A percentile compares a stretch with the other conserved stretches of the same genome.
Evolutionary conservation across 1,140 invertebrate genomes (phyloP).

Genomic region (Coptotermes formosanus): DNA sequence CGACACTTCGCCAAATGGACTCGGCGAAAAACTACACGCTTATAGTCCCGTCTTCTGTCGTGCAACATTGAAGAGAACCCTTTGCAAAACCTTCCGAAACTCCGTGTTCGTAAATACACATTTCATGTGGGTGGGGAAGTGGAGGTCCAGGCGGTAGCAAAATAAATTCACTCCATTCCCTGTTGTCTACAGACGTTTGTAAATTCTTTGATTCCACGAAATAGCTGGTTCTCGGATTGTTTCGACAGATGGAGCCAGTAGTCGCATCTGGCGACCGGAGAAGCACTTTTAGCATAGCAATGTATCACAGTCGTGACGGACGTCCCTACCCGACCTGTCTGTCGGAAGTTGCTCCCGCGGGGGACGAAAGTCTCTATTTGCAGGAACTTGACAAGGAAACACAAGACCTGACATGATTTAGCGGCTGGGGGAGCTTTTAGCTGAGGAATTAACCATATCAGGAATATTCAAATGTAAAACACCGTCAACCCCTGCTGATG

Average conservation of each 20-base stretch:
- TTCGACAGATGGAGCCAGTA: not conserved
- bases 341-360: not conserved
- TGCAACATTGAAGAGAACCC: too few relatives aligned
- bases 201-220: not conserved
- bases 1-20: too few relatives aligned
- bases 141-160: not conserved
- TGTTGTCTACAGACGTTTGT: not conserved
- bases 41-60: too few relatives aligned
- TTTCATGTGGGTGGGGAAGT: too few relatives aligned
- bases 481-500: not conserved
- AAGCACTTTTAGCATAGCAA: not conserved
- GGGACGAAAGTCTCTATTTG: not conserved
- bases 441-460: not conserved
- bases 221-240: not conserved
- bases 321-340: not conserved
- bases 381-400: constrained; percentile 14
- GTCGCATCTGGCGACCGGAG: not conserved
- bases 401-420: not conserved
- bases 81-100: too few relatives aligned
- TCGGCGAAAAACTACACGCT: too few relatives aligned
- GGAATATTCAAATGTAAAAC: not conserved
- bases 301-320: not conserved
- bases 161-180: not conserved
- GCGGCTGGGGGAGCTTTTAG: not conserved
- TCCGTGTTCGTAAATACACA: too few relatives aligned